Conservation (phyloP, 2,113 vertebrate genomes). For the Perca schrenkii region DNA sequence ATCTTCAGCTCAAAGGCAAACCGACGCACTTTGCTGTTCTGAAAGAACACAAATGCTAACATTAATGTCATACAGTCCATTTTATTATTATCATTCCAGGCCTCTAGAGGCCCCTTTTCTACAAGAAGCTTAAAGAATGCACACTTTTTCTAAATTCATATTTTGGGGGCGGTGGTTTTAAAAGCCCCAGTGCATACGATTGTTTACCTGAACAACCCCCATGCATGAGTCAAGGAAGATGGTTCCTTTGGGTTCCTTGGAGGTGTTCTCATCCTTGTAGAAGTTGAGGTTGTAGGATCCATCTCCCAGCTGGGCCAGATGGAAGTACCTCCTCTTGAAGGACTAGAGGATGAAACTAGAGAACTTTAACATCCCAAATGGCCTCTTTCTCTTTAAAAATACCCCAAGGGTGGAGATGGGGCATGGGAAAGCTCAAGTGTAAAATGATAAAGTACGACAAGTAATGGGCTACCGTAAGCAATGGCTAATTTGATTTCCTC, state of each 20-base stretch:
- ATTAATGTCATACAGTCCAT: neutral
- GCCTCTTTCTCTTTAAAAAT: slow-evolving; percentile 62
- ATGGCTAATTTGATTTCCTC: slow-evolving; percentile 16
- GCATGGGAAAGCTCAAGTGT: slow-evolving; percentile 60
- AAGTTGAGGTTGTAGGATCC: slow-evolving; percentile 99
- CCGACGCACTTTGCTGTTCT: slow-evolving; percentile 97
- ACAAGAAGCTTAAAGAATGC: neutral
- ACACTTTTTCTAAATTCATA: neutral
- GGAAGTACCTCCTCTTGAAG: slow-evolving; percentile 99
- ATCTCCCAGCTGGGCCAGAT: slow-evolving; percentile 95
- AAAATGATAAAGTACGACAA: slow-evolving; percentile 6
- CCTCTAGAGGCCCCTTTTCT: neutral
- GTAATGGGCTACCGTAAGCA: neutral
- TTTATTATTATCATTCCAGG: neutral
- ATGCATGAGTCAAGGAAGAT: slow-evolving; percentile 99
- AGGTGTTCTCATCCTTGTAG: slow-evolving; percentile 99
- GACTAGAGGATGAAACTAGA: slow-evolving; percentile 85
- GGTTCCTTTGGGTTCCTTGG: slow-evolving; percentile 98
- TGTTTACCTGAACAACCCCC: slow-evolving; percentile 95
- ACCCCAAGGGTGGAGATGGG: slow-evolving; percentile 16
- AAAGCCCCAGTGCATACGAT: neutral
- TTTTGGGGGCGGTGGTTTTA: neutral
- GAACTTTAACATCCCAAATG: slow-evolving; percentile 28
- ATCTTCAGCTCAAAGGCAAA: slow-evolving; percentile 99
- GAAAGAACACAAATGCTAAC: slow-evolving; percentile 7